Base-by-base conservation (phyloP, 2,888 invertebrate genomes). In the Orchesella flavescens region DNA sequence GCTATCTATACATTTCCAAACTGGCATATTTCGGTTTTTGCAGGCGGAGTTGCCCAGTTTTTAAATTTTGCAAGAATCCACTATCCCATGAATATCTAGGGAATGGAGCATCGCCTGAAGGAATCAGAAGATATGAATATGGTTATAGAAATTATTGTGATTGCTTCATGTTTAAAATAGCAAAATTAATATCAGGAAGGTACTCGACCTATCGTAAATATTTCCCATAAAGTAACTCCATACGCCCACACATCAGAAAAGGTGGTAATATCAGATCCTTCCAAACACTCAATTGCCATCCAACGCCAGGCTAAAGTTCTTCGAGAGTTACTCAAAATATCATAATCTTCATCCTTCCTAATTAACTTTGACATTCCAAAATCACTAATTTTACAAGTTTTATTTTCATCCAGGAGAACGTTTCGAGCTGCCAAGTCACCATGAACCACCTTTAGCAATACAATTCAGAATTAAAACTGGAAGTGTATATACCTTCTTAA, bases 141-240 rank as follows among this genome's bases (percentile, higher is more conserved):
- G 53, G 2, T n/a, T 53, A n/a, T 12, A 53, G n/a, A n/a, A n/a
- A n/a, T n/a, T n/a, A n/a, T n/a, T n/a, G n/a, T n/a, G n/a, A n/a
- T n/a, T n/a, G n/a, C n/a, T n/a, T n/a, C n/a, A n/a, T n/a, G n/a
- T n/a, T n/a, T n/a, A n/a, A n/a, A n/a, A n/a, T n/a, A n/a, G n/a
- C n/a, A n/a, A n/a, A n/a, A n/a, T n/a, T n/a, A n/a, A n/a, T n/a
- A n/a, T n/a, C n/a, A n/a, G n/a, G n/a, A n/a, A n/a, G n/a, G n/a
- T n/a, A n/a, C n/a, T n/a, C n/a, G n/a, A 66, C 66, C 66, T 3
- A 66, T 19, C 13, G 66, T 66, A 5, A 66, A 46, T 3, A 66
- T 66, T 46, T 66, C 66, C 66, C 66, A 66, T 17, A 66, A 17
- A 1, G 44, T 44, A 15, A 66, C 66, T 17, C 44, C 66, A 66